phyloP scores from a whole-genome alignment of 2,113 vertebrate genomes.

The Ornithorhynchus anatinus region DNA sequence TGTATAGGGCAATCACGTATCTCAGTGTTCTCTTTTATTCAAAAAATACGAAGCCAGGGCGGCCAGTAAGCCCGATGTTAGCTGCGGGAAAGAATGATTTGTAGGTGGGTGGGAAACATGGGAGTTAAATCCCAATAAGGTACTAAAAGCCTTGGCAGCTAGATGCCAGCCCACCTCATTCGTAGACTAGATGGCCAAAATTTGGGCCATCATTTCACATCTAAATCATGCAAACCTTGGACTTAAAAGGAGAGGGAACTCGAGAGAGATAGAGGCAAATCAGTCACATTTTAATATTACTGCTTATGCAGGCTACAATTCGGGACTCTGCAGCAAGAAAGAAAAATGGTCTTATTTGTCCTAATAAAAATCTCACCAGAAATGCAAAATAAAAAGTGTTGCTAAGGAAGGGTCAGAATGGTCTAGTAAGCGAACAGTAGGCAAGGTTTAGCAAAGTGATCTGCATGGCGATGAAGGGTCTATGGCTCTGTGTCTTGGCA shows the following conservation, averaged over 20 bases:
- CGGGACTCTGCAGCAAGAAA: too few species aligned
- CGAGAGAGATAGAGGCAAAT: background rate
- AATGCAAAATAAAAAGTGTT: too few species aligned
- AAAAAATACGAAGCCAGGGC: background rate
- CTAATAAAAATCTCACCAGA: too few species aligned
- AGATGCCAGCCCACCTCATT: background rate
- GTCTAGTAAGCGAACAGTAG: too few species aligned
- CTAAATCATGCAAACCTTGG: too few species aligned
- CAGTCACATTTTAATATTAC: background rate
- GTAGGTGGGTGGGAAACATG: rapidly evolving
- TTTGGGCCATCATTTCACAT: too few species aligned
- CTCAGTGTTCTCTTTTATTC: background rate
- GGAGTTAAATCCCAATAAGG: background rate
- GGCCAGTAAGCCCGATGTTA: background rate
- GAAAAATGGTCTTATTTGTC: too few species aligned
- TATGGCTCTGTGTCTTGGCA: too few species aligned
- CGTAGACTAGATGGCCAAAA: background rate
- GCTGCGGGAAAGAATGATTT: background rate
- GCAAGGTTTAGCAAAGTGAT: too few species aligned
- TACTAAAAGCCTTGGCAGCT: background rate
- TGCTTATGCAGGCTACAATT: too few species aligned
- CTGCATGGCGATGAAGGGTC: too few species aligned
- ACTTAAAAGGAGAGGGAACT: background rate
- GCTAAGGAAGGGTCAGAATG: too few species aligned
- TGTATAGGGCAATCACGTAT: background rate